Conservation (phyloP, 2,888 invertebrate genomes). For the Eupithecia tripunctaria region DNA sequence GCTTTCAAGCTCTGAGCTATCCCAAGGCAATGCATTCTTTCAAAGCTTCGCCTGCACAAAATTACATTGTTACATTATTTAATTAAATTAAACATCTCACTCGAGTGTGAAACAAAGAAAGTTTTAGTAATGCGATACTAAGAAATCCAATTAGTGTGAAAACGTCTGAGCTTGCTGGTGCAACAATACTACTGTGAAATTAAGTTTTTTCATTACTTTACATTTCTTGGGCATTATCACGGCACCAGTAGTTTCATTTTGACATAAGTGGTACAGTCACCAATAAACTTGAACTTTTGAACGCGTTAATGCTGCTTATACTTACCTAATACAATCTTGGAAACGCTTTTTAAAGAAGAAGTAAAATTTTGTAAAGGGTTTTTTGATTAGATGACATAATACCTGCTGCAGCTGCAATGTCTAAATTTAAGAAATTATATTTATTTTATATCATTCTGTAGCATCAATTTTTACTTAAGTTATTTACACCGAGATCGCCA, state of each 20-base stretch:
- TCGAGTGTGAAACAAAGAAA: conserved; percentile 14
- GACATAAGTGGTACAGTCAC: background rate
- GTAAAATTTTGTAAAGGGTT: too few species aligned
- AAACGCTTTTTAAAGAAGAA: too few species aligned
- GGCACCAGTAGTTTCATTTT: background rate
- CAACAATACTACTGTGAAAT: conserved; percentile 12
- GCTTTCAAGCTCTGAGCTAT: background rate
- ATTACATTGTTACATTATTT: conserved; percentile 7
- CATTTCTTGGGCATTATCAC: conserved; percentile 1
- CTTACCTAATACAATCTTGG: too few species aligned
- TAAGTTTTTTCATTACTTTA: conserved; percentile 12
- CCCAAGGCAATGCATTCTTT: background rate
- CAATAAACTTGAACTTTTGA: background rate
- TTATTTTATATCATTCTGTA: too few species aligned
- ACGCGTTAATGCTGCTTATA: too few species aligned
- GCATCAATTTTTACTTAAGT: too few species aligned
- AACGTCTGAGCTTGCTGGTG: conserved; percentile 22
- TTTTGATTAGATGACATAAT: too few species aligned
- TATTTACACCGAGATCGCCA: too few species aligned
- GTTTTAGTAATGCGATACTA: conserved; percentile 15
- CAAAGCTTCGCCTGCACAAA: background rate
- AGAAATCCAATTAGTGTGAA: conserved; percentile 30
- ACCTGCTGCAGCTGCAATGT: too few species aligned
- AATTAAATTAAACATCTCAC: conserved; percentile 6
- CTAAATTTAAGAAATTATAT: too few species aligned